Evolutionary conservation across 2,113 vertebrate species (phyloP), one percentile per base, ranked within the genome.

Genomic region (Amphiprion ocellaris): DNA sequence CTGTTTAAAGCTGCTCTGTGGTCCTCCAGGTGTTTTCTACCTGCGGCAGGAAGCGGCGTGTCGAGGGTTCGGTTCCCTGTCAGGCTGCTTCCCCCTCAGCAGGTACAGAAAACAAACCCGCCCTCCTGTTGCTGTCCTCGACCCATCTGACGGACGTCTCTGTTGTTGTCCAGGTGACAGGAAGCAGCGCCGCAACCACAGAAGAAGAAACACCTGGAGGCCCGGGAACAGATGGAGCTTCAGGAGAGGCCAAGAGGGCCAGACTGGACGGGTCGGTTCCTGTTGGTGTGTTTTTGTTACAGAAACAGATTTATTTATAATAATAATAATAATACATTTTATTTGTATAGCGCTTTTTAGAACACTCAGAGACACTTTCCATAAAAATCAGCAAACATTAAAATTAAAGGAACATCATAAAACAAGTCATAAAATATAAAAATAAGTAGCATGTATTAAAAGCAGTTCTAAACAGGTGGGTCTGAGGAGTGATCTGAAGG

Each of bases 21-120:
- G 30, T 21, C 15, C 19, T 64, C 16, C 82, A 90, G 90, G 79
- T 61, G 80, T 59, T 80, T 71, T 17, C 17, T 69, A 16, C 58
- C 83, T 37, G 69, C 79, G 10, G 70, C 53, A 23, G 74, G 58
- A 5, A 49, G n/a, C n/a, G 15, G 24, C 0, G 68, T 79, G 60
- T 19, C 79, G 10, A 54, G 37, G 79, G 77, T 88, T 85, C 79
- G 24, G 56, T 88, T 90, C 26, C 87, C 79, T 0, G 19, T 67
- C 0, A 61, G 50, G 3, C 44, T 0, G 8, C 46, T 62, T 4
- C 46, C 30, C 11, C 0, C 74, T 24, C 67, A 86, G 69, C 67
- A 86, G 69, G 81, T 82, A 26, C 0, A 8, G 26, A 21, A 52
- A 23, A 26, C 46, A 46, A 69, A 50, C 10, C 1, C 10, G 1